Evolutionary conservation across 1,140 invertebrate genomes (phyloP), one percentile per base, ranked within the genome.

Genomic region (Cyrtorhinus lividipennis): DNA sequence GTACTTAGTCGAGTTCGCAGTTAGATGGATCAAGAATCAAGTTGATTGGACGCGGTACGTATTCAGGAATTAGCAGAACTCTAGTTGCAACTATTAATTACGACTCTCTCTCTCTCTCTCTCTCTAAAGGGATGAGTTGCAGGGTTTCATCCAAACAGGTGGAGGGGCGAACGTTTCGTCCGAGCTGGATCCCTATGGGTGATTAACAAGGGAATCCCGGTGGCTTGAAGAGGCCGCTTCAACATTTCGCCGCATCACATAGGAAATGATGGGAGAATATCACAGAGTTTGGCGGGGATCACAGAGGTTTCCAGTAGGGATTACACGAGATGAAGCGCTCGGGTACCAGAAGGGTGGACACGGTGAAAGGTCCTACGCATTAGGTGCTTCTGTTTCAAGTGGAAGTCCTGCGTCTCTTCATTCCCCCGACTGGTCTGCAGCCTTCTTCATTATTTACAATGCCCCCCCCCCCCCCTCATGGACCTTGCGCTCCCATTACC

Each of bases 321-420:
- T 38, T 15, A 38, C 30, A 5, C n/a, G n/a, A n/a, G n/a, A n/a
- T n/a, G 15, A 5, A 38, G 30, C 30, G 30, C 30, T 5, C 5
- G 15, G 5, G 30, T 5, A 8, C 15, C 15, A 15, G 15, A 15
- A 38, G 30, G 15, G 15, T 38, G 30, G 5, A 38, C 5, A 5
- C 30, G 30, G 30, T 38, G 30, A 38, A 38, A 38, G 30, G 48
- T 20, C 48, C 48, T 53, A 53, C 48, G 48, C 48, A 53, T 53
- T 53, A 53, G 48, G 48, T 53, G 10, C 48, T 53, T 53, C 48
- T 53, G 48, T 53, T 53, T 53, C 48, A 53, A 53, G 48, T 53
- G 48, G 48, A 20, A 53, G 48, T 53, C 48, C 30, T 38, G 30
- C 5, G 30, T 8, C 15, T 38, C 30, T 38, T 15, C 30, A 5